Percentiles rank a stretch among this genome's conserved stretches.
Conservation (phyloP, 2,113 vertebrate species). For the Indicator indicator region DNA sequence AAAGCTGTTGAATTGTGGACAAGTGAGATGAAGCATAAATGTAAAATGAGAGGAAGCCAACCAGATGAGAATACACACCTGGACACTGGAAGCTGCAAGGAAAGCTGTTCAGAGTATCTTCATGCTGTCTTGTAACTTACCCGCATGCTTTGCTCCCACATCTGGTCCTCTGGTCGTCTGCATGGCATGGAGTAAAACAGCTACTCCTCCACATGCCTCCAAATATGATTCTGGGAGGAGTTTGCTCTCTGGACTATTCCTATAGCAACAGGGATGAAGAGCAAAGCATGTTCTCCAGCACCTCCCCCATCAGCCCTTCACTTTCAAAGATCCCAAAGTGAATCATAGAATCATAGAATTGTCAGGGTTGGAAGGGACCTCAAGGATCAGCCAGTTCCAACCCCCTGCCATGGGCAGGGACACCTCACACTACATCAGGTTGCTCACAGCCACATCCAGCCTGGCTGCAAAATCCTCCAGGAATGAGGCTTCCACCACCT, state of each 20-base stretch:
- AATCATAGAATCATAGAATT: too few species aligned
- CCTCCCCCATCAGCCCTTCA: not conserved
- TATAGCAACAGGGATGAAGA: not conserved
- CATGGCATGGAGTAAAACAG: not conserved
- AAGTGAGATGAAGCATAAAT: not conserved
- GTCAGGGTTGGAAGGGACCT: too few species aligned
- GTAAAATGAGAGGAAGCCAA: not conserved
- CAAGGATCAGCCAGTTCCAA: too few species aligned
- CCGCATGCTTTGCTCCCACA: not conserved
- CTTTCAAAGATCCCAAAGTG: not conserved
- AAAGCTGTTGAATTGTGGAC: not conserved
- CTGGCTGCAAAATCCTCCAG: too few species aligned
- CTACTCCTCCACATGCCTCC: not conserved
- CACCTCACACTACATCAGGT: too few species aligned
- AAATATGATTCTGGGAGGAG: not conserved
- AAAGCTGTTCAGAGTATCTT: not conserved
- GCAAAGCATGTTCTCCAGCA: not conserved
- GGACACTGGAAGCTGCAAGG: not conserved
- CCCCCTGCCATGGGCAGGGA: too few species aligned
- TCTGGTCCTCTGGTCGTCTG: not conserved
- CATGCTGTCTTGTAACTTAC: not conserved
- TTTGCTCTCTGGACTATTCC: not conserved
- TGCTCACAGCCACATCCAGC: too few species aligned
- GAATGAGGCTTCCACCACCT: too few species aligned
- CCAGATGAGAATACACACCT: not conserved